Conservation (phyloP, 2,888 invertebrate species). For the Spatulosminthurus flaviceps region DNA sequence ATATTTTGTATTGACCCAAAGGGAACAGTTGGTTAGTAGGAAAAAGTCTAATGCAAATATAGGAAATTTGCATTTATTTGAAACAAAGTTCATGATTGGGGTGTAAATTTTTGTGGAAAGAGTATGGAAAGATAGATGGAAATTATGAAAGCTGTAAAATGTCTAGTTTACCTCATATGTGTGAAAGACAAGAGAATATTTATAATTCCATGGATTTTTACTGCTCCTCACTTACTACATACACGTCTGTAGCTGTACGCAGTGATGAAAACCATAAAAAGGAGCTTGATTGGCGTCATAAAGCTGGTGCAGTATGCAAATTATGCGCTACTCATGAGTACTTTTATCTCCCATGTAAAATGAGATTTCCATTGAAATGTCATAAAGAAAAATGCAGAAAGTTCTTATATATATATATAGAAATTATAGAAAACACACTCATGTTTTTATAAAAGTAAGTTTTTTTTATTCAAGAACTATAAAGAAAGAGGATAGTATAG, state of each 20-base stretch:
- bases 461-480: not conserved
- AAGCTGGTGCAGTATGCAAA: conserved; percentile 9
- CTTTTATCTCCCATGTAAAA: not conserved
- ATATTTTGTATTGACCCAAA: too few relatives aligned
- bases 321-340: not conserved
- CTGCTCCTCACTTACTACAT: not conserved
- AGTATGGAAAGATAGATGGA: not conserved
- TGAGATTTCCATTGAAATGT: not conserved
- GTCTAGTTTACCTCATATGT: not conserved
- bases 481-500: not conserved
- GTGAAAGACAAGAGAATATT: not conserved
- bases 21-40: too few relatives aligned
- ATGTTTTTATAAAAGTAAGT: not conserved
- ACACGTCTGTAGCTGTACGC: too few relatives aligned
- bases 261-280: conserved; percentile 7
- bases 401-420: not conserved
- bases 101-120: not conserved
- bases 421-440: too few relatives aligned
- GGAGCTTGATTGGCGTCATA: not conserved
- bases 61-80: conserved; percentile 10
- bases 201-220: conserved; percentile 1
- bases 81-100: conserved; percentile 7
- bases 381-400: not conserved
- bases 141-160: conserved; percentile 10
- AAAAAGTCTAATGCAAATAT: too few relatives aligned